Conservation (phyloP, 30 jellyfish, hydroid and myxozoan genomes). For the Hydractinia echinata region DNA sequence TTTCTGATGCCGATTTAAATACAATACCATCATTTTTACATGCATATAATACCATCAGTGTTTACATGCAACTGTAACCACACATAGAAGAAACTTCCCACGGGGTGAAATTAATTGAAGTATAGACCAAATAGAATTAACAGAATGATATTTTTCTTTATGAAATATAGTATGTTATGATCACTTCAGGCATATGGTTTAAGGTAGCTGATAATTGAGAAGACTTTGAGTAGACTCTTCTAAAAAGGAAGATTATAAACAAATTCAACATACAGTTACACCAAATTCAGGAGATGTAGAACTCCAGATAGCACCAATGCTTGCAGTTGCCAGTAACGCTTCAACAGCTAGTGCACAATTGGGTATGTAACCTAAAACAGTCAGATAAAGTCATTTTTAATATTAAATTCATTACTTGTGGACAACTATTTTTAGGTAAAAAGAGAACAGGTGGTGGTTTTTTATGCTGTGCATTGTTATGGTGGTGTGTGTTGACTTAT, state of each 20-base stretch:
- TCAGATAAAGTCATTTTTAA: not conserved
- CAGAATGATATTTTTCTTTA: too few relatives aligned
- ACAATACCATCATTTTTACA: not conserved
- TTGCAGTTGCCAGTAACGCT: constrained; percentile 90
- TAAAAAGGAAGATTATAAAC: too few relatives aligned
- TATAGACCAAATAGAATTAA: too few relatives aligned
- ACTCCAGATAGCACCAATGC: constrained; percentile 97
- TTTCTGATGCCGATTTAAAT: not conserved
- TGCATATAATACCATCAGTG: not conserved
- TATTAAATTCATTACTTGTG: too few relatives aligned
- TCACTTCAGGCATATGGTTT: too few relatives aligned
- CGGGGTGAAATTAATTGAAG: too few relatives aligned
- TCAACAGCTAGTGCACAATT: constrained; percentile 88
- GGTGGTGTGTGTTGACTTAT: not conserved
- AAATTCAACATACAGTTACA: constrained; percentile 56
- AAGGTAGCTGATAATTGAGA: too few relatives aligned
- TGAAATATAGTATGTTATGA: too few relatives aligned
- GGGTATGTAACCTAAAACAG: constrained; percentile 66
- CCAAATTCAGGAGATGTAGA: constrained; percentile 98
- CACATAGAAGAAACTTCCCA: too few relatives aligned
- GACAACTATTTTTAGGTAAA: too few relatives aligned
- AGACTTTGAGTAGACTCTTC: too few relatives aligned
- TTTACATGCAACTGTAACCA: too few relatives aligned
- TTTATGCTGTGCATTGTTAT: not conserved
- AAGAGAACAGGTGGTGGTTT: not conserved